A percentile compares a stretch with the other conserved stretches of the same genome.
Evolutionary conservation across 2,797 vertebrate species (phyloP).

Genomic region (Gobio occitaniae): DNA sequence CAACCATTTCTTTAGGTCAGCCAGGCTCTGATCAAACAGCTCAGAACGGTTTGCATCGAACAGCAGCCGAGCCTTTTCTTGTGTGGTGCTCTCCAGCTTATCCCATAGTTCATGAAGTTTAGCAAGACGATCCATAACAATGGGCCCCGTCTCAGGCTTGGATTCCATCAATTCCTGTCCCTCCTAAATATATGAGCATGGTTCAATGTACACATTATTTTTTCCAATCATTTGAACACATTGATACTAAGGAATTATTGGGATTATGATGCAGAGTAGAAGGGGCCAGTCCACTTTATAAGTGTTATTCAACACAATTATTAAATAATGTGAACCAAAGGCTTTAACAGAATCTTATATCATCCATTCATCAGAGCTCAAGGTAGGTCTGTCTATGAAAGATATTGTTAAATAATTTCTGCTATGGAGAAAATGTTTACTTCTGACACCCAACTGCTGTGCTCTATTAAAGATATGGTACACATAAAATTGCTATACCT

Average conservation of each 20-base stretch:
- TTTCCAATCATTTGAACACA: neutral
- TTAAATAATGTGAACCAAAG: neutral
- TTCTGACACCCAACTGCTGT: neutral
- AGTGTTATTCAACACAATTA: neutral
- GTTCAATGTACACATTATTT: neutral
- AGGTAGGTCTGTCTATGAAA: neutral
- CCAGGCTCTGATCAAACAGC: constrained; percentile 86
- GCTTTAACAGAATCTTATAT: neutral
- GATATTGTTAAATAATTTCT: neutral
- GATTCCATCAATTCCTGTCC: constrained; percentile 84
- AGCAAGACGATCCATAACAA: constrained; percentile 80
- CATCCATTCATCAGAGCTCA: neutral
- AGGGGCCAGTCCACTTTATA: neutral
- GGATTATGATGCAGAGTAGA: neutral
- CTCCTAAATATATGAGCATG: constrained; percentile 76
- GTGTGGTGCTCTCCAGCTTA: constrained; percentile 81
- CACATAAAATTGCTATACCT: constrained; percentile 69
- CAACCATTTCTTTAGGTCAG: constrained; percentile 89
- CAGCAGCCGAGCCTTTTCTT: constrained; percentile 87
- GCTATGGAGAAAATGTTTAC: neutral
- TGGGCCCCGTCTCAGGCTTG: constrained; percentile 84
- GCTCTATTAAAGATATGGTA: neutral
- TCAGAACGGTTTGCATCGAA: constrained; percentile 91
- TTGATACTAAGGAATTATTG: neutral
- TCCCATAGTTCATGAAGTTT: constrained; percentile 87